Percentiles rank a stretch among this genome's conserved stretches.
phyloP scores from a whole-genome alignment of 2,797 vertebrate species.

The Platalea minor region DNA sequence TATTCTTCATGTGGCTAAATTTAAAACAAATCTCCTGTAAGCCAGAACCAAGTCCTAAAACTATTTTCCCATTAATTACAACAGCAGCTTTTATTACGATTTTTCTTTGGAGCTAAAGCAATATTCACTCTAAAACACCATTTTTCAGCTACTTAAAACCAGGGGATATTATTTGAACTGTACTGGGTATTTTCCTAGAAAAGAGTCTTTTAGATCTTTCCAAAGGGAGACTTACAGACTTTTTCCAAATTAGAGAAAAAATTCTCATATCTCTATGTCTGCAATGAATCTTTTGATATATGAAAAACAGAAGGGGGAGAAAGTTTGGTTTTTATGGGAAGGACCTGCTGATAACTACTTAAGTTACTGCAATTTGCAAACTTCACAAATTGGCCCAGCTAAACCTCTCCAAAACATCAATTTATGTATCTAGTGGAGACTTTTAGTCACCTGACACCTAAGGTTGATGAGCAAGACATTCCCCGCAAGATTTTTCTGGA shows the following conservation, averaged over 20 bases:
- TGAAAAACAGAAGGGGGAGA: not conserved
- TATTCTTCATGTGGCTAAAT: not conserved
- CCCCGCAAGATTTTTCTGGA: not conserved
- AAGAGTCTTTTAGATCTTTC: not conserved
- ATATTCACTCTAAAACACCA: not conserved
- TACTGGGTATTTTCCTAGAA: not conserved
- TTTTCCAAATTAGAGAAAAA: not conserved
- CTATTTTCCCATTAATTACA: not conserved
- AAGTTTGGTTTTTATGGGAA: not conserved
- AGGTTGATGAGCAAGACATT: not conserved
- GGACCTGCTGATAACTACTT: not conserved
- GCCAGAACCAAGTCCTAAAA: not conserved
- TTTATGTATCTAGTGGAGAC: not conserved
- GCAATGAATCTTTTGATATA: not conserved
- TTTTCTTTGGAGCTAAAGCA: not conserved
- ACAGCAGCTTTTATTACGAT: not conserved
- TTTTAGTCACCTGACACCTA: not conserved
- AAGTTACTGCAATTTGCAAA: not conserved
- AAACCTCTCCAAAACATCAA: not conserved
- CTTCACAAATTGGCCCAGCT: not conserved
- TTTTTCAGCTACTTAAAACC: not conserved
- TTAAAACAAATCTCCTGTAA: not conserved
- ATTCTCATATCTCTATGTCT: not conserved
- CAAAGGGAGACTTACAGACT: not conserved
- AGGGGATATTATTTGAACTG: not conserved